Percentiles rank a stretch among this genome's conserved stretches.
Conservation (phyloP, 92 coral and sea anemone species). For the Paramuricea clavata region DNA sequence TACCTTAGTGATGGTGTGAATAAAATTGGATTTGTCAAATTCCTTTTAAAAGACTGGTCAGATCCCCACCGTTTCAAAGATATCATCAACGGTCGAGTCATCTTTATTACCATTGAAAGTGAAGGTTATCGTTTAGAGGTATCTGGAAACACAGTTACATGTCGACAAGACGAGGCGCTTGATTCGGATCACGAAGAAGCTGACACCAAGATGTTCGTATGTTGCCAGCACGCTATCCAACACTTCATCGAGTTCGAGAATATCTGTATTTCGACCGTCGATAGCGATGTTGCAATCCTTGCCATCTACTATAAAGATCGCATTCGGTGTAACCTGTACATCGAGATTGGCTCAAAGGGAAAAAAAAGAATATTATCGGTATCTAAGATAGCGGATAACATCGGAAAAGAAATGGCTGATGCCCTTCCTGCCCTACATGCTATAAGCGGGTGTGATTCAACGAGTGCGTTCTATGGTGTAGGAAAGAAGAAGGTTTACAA, state of each 20-base stretch:
- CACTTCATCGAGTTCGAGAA: not conserved
- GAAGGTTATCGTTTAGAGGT: not conserved
- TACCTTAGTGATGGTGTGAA: not conserved
- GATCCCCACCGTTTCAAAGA: not conserved
- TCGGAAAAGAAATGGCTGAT: not conserved
- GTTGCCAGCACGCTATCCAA: conserved; percentile 6
- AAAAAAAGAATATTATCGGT: not conserved
- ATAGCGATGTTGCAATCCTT: conserved; percentile 19
- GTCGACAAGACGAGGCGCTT: not conserved
- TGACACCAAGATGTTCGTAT: not conserved
- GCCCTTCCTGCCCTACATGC: not conserved
- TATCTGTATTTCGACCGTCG: conserved; percentile 11
- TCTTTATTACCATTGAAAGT: not conserved
- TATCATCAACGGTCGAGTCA: not conserved
- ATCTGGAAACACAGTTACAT: not conserved
- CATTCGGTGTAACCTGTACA: not conserved
- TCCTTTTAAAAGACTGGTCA: not conserved
- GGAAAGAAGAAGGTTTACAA: conserved; percentile 1
- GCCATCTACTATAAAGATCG: conserved; percentile 28
- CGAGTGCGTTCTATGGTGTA: not conserved
- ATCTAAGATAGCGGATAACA: not conserved
- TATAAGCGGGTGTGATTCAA: not conserved
- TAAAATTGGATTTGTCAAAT: not conserved
- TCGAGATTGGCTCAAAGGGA: not conserved
- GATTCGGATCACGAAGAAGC: not conserved